A percentile compares a stretch with the other conserved stretches of the same genome.
Evolutionary conservation across 2,888 invertebrate species (phyloP).

Genomic region (Cinara cedri): DNA sequence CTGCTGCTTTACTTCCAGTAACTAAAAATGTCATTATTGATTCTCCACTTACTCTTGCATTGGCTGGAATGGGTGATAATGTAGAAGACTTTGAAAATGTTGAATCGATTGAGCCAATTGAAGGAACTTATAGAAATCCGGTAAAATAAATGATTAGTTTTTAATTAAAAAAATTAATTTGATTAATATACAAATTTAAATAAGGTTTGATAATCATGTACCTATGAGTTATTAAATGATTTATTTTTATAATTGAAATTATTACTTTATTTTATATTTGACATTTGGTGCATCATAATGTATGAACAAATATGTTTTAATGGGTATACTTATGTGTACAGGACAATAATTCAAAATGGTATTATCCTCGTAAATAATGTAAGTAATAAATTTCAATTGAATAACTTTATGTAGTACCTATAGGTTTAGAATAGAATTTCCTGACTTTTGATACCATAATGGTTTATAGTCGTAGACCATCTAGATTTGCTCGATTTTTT

Average conservation of each 20-base stretch:
- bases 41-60: conserved; percentile 42
- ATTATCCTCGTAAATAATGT: conserved; percentile 40
- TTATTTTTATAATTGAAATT: background rate
- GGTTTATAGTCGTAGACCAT: no score
- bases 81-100: conserved; percentile 3
- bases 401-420: background rate
- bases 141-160: background rate
- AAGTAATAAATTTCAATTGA: background rate
- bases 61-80: conserved; percentile 1
- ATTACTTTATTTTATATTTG: background rate
- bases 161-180: no score
- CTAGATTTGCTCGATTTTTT: no score
- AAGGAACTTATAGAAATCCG: conserved; percentile 27
- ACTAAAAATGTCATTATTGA: conserved; percentile 39
- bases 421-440: background rate
- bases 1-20: conserved; percentile 2
- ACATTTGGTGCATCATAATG: background rate
- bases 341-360: conserved; percentile 26
- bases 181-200: no score
- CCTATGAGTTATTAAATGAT: background rate
- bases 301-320: background rate
- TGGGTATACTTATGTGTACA: conserved; percentile 5
- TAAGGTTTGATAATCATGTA: no score
- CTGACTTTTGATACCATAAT: no score
- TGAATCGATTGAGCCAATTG: conserved; percentile 19